Conservation (phyloP, 1,140 invertebrate species). For the Ericerus pela region DNA sequence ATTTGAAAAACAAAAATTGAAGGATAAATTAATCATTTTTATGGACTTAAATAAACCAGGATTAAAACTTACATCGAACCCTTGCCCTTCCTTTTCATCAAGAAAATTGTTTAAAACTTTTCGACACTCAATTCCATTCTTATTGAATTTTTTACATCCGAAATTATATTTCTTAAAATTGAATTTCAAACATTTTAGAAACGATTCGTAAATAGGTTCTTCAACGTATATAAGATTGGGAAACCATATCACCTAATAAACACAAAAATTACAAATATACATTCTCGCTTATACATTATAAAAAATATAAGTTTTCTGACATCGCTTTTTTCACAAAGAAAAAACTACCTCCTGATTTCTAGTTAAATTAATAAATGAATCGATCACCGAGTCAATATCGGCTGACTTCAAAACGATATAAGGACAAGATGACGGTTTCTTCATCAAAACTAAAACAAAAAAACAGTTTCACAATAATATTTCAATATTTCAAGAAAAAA, state of each 20-base stretch:
- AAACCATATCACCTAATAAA: not conserved
- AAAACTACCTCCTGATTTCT: not conserved
- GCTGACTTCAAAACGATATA: not conserved
- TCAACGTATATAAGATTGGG: constrained; percentile 1
- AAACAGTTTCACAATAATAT: not conserved
- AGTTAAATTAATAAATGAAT: not conserved
- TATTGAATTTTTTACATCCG: no score
- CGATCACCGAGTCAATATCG: not conserved
- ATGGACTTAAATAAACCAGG: no score
- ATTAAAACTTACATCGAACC: not conserved
- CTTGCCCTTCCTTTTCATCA: not conserved
- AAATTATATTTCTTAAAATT: not conserved
- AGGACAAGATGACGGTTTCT: not conserved
- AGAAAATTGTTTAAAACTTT: not conserved
- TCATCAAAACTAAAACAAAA: not conserved
- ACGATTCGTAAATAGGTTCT: not conserved
- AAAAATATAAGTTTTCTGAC: not conserved
- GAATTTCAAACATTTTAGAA: not conserved
- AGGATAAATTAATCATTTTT: not conserved
- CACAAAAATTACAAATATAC: no score
- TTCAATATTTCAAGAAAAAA: not conserved
- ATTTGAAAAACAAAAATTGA: not conserved
- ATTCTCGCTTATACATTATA: no score
- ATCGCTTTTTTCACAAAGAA: not conserved
- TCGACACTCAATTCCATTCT: no score